Conservation (phyloP, 2,797 vertebrate species). For the Scomberomorus guttatus region DNA sequence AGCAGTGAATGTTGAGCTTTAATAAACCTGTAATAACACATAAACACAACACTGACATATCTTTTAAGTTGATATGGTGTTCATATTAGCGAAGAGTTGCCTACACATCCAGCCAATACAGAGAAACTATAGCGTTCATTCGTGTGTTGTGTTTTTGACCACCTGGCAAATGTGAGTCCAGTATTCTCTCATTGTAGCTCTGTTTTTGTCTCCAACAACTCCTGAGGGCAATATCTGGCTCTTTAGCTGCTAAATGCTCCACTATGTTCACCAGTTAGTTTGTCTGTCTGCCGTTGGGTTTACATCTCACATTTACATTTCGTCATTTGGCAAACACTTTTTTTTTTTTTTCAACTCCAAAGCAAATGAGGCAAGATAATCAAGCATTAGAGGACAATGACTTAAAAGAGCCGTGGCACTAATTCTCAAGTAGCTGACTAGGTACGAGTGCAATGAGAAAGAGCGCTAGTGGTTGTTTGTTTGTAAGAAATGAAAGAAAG, state of each 20-base stretch:
- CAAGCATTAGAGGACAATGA: too few species aligned
- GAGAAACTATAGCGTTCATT: not conserved
- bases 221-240: not conserved
- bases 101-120: not conserved
- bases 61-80: not conserved
- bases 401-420: too few species aligned
- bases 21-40: not conserved
- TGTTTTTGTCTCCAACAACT: slow-evolving; percentile 1
- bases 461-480: too few species aligned
- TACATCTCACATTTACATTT: too few species aligned
- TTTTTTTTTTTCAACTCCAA: too few species aligned
- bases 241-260: not conserved
- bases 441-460: too few species aligned
- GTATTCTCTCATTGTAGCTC: not conserved
- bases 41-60: not conserved
- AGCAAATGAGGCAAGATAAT: too few species aligned
- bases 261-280: not conserved
- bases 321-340: too few species aligned
- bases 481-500: too few species aligned
- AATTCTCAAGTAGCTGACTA: too few species aligned
- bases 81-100: not conserved
- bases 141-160: not conserved
- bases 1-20: too few species aligned
- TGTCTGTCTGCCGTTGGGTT: not conserved
- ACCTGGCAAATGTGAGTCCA: not conserved